Evolutionary conservation across 2,113 vertebrate species (phyloP).

Genomic region (Gadus macrocephalus): DNA sequence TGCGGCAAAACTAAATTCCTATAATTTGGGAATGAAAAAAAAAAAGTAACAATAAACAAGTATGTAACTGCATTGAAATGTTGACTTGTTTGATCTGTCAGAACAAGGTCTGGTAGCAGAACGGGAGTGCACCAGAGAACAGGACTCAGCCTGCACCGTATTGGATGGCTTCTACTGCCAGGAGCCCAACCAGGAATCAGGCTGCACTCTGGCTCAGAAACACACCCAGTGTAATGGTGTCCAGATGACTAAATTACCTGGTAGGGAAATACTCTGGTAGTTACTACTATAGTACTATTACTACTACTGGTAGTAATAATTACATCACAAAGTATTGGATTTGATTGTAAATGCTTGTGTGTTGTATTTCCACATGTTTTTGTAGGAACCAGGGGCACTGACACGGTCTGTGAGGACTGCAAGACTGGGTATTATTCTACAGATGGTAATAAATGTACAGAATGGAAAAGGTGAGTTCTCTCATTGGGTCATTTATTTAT

Average conservation of each 20-base stretch:
- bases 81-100: too few relatives aligned
- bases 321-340: not conserved
- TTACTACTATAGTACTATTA: too few relatives aligned
- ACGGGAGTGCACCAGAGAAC: too few relatives aligned
- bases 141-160: too few relatives aligned
- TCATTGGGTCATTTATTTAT: too few relatives aligned
- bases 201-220: not conserved
- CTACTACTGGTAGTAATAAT: not conserved
- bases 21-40: too few relatives aligned
- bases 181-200: not conserved
- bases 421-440: not conserved
- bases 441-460: slow-evolving; percentile 10
- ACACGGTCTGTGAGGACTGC: slow-evolving; percentile 15
- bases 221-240: not conserved
- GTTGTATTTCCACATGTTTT: not conserved
- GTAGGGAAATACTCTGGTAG: not conserved
- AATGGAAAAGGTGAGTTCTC: slow-evolving; percentile 14
- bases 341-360: not conserved
- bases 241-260: not conserved
- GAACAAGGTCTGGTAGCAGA: too few relatives aligned
- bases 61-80: too few relatives aligned
- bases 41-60: too few relatives aligned
- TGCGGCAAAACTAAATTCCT: too few relatives aligned
- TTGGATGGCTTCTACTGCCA: too few relatives aligned
- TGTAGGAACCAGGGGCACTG: not conserved